Conservation (phyloP, 2,113 vertebrate genomes). For the Gasterosteus nipponicus region DNA sequence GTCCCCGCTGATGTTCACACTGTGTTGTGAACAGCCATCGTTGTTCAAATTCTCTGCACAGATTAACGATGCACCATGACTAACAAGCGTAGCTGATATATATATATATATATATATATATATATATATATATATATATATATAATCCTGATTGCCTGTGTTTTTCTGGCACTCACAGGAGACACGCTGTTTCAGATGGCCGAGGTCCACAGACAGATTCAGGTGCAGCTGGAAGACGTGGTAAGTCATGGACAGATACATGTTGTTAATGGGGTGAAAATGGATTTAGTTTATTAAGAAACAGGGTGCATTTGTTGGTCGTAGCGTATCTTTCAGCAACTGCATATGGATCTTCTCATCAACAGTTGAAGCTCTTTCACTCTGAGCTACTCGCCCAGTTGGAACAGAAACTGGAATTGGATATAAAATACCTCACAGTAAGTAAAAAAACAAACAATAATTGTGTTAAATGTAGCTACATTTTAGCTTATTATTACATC, state of each 20-base stretch:
- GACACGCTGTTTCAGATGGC: constrained; percentile 90
- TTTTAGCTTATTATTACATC: background rate
- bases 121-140: background rate
- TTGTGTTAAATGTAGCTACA: background rate
- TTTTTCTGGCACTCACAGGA: constrained; percentile 68
- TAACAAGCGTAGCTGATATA: background rate
- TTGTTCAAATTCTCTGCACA: background rate
- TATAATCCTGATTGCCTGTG: background rate
- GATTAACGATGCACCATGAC: background rate
- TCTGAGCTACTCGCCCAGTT: constrained; percentile 87
- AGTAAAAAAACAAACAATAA: constrained; percentile 22
- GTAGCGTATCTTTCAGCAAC: background rate
- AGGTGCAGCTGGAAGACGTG: constrained; percentile 88
- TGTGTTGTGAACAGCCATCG: background rate
- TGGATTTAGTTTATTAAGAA: background rate
- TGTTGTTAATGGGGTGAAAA: background rate
- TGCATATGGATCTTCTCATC: constrained; percentile 7
- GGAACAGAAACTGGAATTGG: constrained; percentile 88
- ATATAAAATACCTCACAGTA: constrained; percentile 87
- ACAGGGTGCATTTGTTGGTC: background rate
- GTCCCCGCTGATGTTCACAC: background rate
- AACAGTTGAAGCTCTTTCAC: constrained; percentile 87
- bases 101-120: too few species aligned
- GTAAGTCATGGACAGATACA: constrained; percentile 55
- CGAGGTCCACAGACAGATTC: constrained; percentile 88